These are phyloP conservation scores for Oligia latruncula DNA, from an alignment of 2,888 invertebrate species.

Conservation along the genomic window DNA sequence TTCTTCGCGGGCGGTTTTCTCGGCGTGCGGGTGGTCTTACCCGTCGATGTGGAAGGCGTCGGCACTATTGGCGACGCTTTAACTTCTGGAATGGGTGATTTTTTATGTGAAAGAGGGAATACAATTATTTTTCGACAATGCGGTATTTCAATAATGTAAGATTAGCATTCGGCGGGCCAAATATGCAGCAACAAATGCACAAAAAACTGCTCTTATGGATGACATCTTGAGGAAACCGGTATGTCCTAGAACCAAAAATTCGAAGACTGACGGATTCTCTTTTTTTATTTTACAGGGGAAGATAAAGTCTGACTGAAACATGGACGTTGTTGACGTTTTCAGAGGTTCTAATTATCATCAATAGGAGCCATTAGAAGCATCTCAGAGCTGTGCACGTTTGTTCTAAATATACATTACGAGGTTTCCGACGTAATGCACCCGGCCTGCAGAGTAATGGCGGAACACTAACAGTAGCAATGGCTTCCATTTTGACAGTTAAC, in stretches of 20 bases:
- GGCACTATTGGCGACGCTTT: slow-evolving; percentile 83
- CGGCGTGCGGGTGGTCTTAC: slow-evolving; percentile 86
- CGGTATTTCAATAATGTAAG: too few relatives aligned
- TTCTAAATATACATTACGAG: too few relatives aligned
- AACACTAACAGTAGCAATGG: neutral
- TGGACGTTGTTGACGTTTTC: neutral
- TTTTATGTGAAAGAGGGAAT: neutral
- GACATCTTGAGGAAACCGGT: too few relatives aligned
- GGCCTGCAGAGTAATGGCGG: neutral
- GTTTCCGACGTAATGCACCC: neutral
- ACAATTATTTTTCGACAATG: neutral
- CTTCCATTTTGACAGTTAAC: too few relatives aligned
- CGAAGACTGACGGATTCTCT: too few relatives aligned
- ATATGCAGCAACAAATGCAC: neutral
- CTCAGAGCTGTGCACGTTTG: neutral
- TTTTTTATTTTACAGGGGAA: neutral
- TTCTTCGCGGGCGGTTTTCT: slow-evolving; percentile 85
- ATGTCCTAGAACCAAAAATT: too few relatives aligned
- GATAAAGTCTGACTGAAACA: neutral
- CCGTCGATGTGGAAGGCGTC: slow-evolving; percentile 87
- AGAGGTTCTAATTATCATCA: neutral
- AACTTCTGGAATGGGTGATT: slow-evolving; percentile 71
- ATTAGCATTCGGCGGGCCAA: neutral
- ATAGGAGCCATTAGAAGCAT: neutral
- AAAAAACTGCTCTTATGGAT: neutral